Base-by-base conservation (phyloP, 2,113 vertebrate species). In the Nannobrachium achirus region DNA sequence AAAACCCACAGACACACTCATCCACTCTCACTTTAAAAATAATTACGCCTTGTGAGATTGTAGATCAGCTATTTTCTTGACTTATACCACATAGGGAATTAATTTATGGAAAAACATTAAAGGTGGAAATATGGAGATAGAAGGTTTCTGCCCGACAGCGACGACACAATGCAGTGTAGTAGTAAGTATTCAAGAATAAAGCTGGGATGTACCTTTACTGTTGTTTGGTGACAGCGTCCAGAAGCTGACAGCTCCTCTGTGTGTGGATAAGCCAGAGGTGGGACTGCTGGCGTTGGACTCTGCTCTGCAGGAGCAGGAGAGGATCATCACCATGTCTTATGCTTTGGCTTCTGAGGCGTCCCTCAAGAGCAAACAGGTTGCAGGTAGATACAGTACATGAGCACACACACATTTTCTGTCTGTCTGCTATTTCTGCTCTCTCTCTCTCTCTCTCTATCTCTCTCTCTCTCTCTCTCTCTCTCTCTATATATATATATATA, bases 261-360 rank as follows among this genome's bases (percentile, higher is more conserved):
- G 84, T 69, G 90, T 93, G 83, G 95, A 95, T 80, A 95, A 93
- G 49, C 88, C 87, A 19, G 93, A 91, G 65, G 69, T 71, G 18
- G 84, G 79, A 8, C 79, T 90, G 8, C 83, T 91, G 16, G 93
- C 91, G 39, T 85, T 96, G 56, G 94, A 95, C 92, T 94, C 92
- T 0, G 94, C 97, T 81, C 88, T 97, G 72, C 95, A 96, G 83
- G 94, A 98, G 76, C 96, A 97, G 88, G 96, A 99, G 83, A 92
- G 96, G 73, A 96, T 98, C 91, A 97, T 98, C 92, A 96, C 94
- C 85, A 98, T 98, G 91, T 98, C 98, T 83, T 97, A 98, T 4
- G 94, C 95, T 48, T 91, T 98, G 77, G 97, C 98, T 86, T 98
- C 97, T 0, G 98, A 99, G 92, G 97, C 97, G 69, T 98, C 96